Conservation (phyloP, 2,888 invertebrate species). For the Leuctra nigra region DNA sequence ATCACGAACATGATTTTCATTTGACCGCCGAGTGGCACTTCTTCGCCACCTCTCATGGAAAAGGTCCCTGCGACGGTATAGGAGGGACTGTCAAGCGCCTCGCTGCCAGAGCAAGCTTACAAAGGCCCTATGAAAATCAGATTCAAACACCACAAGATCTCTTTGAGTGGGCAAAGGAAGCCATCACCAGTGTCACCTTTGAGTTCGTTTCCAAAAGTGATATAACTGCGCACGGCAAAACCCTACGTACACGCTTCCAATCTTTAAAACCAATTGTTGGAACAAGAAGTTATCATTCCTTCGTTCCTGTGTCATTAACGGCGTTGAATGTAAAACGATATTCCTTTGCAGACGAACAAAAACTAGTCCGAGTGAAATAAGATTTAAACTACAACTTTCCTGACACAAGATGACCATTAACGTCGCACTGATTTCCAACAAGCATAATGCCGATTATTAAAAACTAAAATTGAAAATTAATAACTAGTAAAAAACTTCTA, state of each 20-base stretch:
- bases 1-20: constrained; percentile 15
- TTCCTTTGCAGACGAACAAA: too few species aligned
- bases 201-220: constrained; percentile 6
- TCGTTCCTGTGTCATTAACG: neutral
- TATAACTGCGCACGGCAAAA: neutral
- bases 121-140: constrained; percentile 20
- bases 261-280: neutral
- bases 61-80: constrained; percentile 27
- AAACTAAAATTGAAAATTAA: too few species aligned
- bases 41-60: constrained; percentile 27
- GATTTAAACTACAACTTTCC: too few species aligned
- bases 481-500: too few species aligned
- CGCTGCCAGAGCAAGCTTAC: constrained; percentile 27
- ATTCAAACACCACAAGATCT: constrained; percentile 20
- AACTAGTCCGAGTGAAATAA: too few species aligned
- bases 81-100: constrained; percentile 29
- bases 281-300: neutral
- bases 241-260: neutral
- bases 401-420: too few species aligned
- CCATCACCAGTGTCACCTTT: neutral
- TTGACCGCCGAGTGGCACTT: constrained; percentile 28
- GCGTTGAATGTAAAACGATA: too few species aligned
- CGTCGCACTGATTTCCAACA: too few species aligned
- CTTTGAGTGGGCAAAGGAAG: constrained; percentile 16
- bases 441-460: too few species aligned